Evolutionary conservation across 2,888 invertebrate species (phyloP), one percentile per base, ranked within the genome.

Genomic region (Agrilus biguttatus): DNA sequence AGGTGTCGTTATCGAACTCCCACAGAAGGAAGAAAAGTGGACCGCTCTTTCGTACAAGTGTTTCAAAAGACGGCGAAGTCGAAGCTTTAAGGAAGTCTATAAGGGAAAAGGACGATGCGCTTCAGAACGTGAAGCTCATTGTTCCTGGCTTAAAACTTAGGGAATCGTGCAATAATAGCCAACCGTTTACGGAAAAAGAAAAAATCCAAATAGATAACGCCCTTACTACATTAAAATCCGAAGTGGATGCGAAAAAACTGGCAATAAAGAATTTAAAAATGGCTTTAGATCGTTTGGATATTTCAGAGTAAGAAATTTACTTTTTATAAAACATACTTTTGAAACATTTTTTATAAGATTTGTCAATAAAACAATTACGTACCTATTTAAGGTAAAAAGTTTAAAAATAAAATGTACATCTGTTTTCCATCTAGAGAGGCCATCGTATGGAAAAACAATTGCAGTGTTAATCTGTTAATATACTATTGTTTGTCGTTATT

Each of bases 221-320:
- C 47, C 63, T 82, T 48, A 64, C 69, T 46, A 71, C 75, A 46
- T 62, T 78, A 42, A 67, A 66, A 48, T 71, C 71, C 2, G 89
- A 89, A 58, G 77, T 86, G 44, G 88, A 90, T 49, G 76, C 81
- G 50, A 82, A 88, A 57, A 73, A 80, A 52, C 72, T 78, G 50
- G 80, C 83, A 48, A 87, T 90, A 55, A 84, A 84, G 60, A 86
- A 88, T 56, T 71, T 89, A 32, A 80, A 86, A 60, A 72, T 82
- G 49, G 78, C 86, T 1, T 70, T 90, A 17, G 87, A 89, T 54
- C 77, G 84, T 54, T 74, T 89, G 10, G 88, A 89, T 58, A 86
- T 88, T 37, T 87, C 88, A 23, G 90, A 89, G 89, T 90, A 66
- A 80, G 83, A 2, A 28, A 28, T 10, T 10, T 28, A 10, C 28